Base-by-base conservation (phyloP, 2,113 vertebrate genomes). In the Phrynosoma platyrhinos region DNA sequence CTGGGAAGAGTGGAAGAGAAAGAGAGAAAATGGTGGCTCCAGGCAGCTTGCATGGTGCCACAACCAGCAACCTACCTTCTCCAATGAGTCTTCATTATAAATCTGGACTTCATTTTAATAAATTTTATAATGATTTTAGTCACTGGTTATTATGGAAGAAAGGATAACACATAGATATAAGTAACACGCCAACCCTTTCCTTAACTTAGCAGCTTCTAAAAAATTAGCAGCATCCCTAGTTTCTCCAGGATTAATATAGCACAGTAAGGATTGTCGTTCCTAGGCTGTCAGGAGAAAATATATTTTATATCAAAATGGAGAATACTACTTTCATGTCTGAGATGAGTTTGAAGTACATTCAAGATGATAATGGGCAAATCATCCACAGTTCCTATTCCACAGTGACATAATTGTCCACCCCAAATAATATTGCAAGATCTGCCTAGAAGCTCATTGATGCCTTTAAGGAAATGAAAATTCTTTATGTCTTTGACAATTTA, bases 361-460 rank as follows among this genome's bases (percentile, higher is more conserved):
- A 79, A 79, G 42, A 79, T 68, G 18, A 52, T 78, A 86, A 79
- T 86, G 84, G 42, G 42, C 27, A 86, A 86, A 86, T 79, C 40
- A 79, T 13, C 62, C 30, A 25, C 30, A 79, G 53, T 21, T 42
- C 83, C 42, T 69, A 23, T 64, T 53, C 42, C 42, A 53, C 42
- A 52, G 30, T 30, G 47, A 18, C 64, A 79, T 52, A 79, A 86
- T 86, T 68, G 13, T 69, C 62, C 13, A 13, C 47, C 62, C 40
- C 21, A 86, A 79, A 86, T 69, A 69, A 86, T 47, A 53, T 79
- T 69, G 47, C 8, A 47, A 86, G 23, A 21, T 86, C 84, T 86
- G 64, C 47, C 55, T 69, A 53, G 30, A 79, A 32, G n/a, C 52
- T 47, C 21, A 53, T 78, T 36, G 79, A 53, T 7, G 13, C 12